Conservation (phyloP, 2,797 vertebrate genomes). For the Myioborus melanocephalus region DNA sequence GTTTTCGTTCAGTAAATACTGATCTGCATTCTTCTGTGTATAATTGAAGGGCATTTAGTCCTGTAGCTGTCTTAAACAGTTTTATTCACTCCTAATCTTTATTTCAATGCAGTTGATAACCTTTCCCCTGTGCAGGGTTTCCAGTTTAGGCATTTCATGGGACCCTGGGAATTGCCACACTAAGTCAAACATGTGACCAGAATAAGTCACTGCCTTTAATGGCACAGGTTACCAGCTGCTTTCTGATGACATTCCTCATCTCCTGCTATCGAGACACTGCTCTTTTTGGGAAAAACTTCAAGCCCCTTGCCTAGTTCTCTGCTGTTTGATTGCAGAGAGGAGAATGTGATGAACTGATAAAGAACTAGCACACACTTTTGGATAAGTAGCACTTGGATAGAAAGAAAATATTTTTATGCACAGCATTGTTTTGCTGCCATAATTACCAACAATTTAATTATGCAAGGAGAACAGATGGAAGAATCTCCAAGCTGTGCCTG, state of each 20-base stretch:
- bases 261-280: rapidly evolving
- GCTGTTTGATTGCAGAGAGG: neutral
- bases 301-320: neutral
- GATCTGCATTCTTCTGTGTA: neutral
- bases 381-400: neutral
- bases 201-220: neutral
- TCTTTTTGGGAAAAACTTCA: neutral
- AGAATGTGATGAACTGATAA: slow-evolving; percentile 7
- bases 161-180: neutral
- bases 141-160: neutral
- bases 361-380: neutral
- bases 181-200: neutral
- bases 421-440: neutral
- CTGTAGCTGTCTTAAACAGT: neutral
- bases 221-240: neutral
- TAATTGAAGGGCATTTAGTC: neutral
- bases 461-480: neutral
- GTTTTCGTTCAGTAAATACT: neutral
- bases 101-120: neutral
- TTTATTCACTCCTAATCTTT: neutral
- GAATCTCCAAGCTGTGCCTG: neutral
- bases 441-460: slow-evolving; percentile 31
- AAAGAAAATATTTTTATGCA: slow-evolving; percentile 24
- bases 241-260: neutral
- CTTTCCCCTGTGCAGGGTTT: neutral